A percentile compares a stretch with the other conserved stretches of the same genome.
phyloP scores from a whole-genome alignment of 2,113 vertebrate genomes.

The Xenopus borealis region DNA sequence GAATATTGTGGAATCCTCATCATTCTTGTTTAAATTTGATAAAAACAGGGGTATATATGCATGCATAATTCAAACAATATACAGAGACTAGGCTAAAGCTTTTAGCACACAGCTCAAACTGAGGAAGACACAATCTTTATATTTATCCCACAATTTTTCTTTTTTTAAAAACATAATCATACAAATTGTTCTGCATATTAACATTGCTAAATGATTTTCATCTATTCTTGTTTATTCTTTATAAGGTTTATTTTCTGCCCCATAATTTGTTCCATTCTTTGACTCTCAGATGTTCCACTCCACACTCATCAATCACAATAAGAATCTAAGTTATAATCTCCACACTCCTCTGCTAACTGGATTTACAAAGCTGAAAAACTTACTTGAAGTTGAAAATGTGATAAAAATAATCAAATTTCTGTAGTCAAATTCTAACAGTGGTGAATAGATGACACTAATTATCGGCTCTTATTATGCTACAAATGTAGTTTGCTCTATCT shows the following conservation, averaged over 20 bases:
- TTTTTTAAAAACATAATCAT: conserved; percentile 23
- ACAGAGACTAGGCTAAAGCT: conserved; percentile 13
- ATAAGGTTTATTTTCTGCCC: conserved; percentile 36
- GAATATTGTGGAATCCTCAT: conserved; percentile 9
- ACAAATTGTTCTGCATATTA: conserved; percentile 23
- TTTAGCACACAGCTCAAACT: conserved; percentile 27
- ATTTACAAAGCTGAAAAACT: conserved; percentile 85
- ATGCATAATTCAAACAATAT: conserved; percentile 29
- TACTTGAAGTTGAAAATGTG: conserved; percentile 95
- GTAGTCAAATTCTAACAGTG: conserved; percentile 84
- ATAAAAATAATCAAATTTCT: conserved; percentile 93
- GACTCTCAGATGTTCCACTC: conserved; percentile 67
- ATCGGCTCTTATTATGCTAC: conserved; percentile 87
- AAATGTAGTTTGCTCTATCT: conserved; percentile 83
- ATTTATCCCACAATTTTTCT: conserved; percentile 11
- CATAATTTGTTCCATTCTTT: conserved; percentile 61
- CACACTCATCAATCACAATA: conserved; percentile 85
- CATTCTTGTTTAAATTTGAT: conserved; percentile 15
- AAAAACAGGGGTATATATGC: not conserved
- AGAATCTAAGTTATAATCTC: conserved; percentile 77
- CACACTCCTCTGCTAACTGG: conserved; percentile 81
- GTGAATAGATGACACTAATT: conserved; percentile 98
- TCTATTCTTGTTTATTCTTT: conserved; percentile 32
- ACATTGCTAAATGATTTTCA: conserved; percentile 35
- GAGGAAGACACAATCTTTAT: conserved; percentile 15